These are phyloP conservation scores for Thamnaconus septentrionalis DNA, from an alignment of 2,113 vertebrate species.

Conservation along the genomic window DNA sequence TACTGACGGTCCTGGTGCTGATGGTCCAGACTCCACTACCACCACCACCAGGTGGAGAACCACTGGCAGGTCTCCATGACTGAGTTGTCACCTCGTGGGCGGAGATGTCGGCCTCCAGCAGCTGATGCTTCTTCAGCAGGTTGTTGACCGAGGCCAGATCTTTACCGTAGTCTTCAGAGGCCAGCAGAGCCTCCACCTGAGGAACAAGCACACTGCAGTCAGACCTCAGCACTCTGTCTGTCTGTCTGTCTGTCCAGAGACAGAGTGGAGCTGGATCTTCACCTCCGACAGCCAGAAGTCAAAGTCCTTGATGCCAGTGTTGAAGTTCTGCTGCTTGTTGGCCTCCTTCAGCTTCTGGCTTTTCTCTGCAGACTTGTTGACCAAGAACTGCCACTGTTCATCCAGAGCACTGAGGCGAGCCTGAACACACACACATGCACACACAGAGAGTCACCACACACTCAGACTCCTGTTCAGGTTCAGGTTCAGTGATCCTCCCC, in stretches of 20 bases:
- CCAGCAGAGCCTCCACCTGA: conserved; percentile 95
- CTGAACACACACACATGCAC: conserved; percentile 57
- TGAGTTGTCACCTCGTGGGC: conserved; percentile 88
- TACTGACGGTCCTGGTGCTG: not conserved
- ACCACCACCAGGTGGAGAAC: too few relatives aligned
- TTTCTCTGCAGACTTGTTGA: conserved; percentile 97
- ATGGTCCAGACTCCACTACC: too few relatives aligned
- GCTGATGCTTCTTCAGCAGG: conserved; percentile 95
- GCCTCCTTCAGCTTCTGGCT: conserved; percentile 98
- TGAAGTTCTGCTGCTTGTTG: conserved; percentile 99
- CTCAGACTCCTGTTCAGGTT: too few relatives aligned
- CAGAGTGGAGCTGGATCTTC: not conserved
- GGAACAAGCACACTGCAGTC: not conserved
- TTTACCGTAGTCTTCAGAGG: conserved; percentile 98
- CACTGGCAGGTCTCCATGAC: not conserved
- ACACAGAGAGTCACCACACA: too few relatives aligned
- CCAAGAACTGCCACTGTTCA: conserved; percentile 98
- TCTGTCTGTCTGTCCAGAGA: not conserved
- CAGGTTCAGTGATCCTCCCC: too few relatives aligned
- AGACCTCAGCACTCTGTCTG: not conserved
- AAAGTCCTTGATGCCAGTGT: conserved; percentile 99
- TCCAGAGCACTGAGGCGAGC: conserved; percentile 87
- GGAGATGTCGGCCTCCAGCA: conserved; percentile 96
- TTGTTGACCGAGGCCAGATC: conserved; percentile 98
- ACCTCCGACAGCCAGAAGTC: conserved; percentile 99